Conservation (phyloP, 2,113 vertebrate species). For the Ctenodactylus gundi region DNA sequence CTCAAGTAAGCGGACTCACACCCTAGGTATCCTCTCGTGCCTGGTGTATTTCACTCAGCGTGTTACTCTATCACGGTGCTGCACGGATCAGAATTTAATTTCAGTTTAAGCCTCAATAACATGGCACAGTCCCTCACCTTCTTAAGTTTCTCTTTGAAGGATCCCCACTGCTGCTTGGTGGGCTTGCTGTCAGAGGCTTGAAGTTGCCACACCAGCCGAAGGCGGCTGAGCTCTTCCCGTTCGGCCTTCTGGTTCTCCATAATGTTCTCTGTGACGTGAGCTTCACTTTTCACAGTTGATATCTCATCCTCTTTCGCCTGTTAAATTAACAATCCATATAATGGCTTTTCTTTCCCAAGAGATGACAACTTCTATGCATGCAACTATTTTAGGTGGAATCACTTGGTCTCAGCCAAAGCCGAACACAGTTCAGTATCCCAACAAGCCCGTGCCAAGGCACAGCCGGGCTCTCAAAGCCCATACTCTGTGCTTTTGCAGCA, state of each 20-base stretch:
- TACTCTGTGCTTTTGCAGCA: neutral
- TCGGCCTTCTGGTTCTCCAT: conserved; percentile 82
- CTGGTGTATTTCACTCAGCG: neutral
- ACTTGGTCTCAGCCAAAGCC: neutral
- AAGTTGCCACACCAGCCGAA: conserved; percentile 86
- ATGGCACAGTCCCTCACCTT: conserved; percentile 79
- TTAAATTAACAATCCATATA: conserved; percentile 70
- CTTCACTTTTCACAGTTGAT: conserved; percentile 81
- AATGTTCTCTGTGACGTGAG: conserved; percentile 78
- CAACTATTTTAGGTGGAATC: neutral
- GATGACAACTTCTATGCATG: conserved; percentile 14
- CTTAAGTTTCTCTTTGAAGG: conserved; percentile 88
- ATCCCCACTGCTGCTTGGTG: conserved; percentile 83
- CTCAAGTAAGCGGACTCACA: neutral
- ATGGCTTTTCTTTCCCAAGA: neutral
- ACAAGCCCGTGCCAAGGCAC: neutral
- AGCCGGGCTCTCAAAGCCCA: neutral
- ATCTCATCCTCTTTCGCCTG: conserved; percentile 84
- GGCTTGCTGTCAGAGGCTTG: conserved; percentile 83
- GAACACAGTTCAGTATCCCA: neutral
- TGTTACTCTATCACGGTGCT: neutral
- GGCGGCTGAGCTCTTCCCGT: conserved; percentile 83
- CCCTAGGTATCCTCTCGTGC: neutral
- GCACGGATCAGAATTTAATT: neutral
- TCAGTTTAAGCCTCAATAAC: neutral